Evolutionary conservation across 2,113 vertebrate species (phyloP).

Genomic region (Melierax canorus): DNA sequence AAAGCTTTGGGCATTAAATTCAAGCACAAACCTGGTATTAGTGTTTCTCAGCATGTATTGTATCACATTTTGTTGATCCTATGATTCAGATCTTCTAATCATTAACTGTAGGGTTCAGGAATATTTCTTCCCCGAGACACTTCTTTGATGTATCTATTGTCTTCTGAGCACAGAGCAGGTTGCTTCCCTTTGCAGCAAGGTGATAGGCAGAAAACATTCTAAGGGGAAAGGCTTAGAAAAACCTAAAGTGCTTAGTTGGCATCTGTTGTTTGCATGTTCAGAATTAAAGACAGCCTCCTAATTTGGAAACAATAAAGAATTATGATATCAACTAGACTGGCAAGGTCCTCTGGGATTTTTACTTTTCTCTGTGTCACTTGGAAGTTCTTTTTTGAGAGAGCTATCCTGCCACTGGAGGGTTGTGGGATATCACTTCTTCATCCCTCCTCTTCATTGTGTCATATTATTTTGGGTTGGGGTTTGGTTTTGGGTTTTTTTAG

Average conservation of each 20-base stretch:
- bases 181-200: not conserved
- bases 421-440: not conserved
- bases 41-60: not conserved
- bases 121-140: not conserved
- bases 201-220: not conserved
- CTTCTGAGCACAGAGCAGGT: not conserved
- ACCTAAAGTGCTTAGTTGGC: not conserved
- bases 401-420: not conserved
- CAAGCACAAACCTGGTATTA: rapidly evolving
- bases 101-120: not conserved
- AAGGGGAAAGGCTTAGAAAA: not conserved
- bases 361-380: not conserved
- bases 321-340: not conserved
- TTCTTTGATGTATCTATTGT: not conserved
- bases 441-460: not conserved
- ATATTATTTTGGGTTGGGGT: not conserved
- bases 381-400: not conserved
- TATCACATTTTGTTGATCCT: not conserved
- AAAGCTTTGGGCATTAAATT: not conserved
- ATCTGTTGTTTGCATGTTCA: not conserved
- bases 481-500: not conserved
- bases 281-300: not conserved
- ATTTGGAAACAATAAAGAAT: not conserved
- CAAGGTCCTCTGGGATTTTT: not conserved
- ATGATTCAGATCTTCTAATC: not conserved